Evolutionary conservation across 2,888 invertebrate genomes (phyloP).

Genomic region (Chymomyza procnemis): DNA sequence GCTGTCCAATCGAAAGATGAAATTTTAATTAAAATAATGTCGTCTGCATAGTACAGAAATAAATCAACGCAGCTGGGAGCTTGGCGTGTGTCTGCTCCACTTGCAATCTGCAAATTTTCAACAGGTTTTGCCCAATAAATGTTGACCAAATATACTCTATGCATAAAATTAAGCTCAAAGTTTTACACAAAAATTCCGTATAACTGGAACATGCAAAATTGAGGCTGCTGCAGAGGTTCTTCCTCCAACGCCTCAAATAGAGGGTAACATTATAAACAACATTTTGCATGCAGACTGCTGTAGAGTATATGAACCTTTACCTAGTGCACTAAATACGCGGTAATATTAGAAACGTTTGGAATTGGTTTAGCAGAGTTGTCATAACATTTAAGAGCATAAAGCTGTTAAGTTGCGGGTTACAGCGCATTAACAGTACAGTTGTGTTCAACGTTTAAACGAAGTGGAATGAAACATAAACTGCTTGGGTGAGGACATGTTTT

Average conservation of each 20-base stretch:
- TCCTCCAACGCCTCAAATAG: constrained; percentile 34
- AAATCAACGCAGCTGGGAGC: constrained; percentile 55
- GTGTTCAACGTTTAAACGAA: not conserved
- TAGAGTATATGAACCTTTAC: constrained; percentile 45
- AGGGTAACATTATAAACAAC: constrained; percentile 20
- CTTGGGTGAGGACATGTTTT: not conserved
- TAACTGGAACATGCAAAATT: not conserved
- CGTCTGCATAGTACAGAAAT: constrained; percentile 34
- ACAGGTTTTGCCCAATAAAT: constrained; percentile 62
- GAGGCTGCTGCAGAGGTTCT: constrained; percentile 34
- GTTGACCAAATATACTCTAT: constrained; percentile 15
- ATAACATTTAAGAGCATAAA: constrained; percentile 59
- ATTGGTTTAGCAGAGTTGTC: constrained; percentile 41
- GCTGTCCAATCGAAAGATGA: constrained; percentile 28
- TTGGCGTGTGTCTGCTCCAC: not conserved
- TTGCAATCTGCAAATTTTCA: constrained; percentile 41
- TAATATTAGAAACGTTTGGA: constrained; percentile 29
- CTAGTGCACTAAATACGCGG: constrained; percentile 46
- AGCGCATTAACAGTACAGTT: constrained; percentile 14
- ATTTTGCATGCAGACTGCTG: constrained; percentile 31
- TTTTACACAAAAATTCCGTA: constrained; percentile 12
- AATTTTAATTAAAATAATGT: constrained; percentile 66
- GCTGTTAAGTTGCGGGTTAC: constrained; percentile 45
- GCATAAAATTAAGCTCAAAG: not conserved
- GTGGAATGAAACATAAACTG: constrained; percentile 19